A percentile compares a stretch with the other conserved stretches of the same genome.
Evolutionary conservation across 2,797 vertebrate genomes (phyloP).

Genomic region (Acridotheres tristis): DNA sequence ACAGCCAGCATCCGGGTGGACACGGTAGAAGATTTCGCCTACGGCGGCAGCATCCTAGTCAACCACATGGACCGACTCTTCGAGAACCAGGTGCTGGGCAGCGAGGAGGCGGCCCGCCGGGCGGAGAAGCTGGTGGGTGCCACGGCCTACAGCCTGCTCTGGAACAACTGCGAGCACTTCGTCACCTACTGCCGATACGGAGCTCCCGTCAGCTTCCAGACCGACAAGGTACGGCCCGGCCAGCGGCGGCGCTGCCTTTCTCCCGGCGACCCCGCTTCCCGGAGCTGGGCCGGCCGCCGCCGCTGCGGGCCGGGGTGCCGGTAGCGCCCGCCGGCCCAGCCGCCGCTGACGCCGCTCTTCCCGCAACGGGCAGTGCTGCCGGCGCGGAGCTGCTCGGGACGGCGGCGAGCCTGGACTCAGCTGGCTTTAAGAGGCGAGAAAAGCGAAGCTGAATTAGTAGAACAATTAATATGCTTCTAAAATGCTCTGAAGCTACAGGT

Average conservation of each 20-base stretch:
- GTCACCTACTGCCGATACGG: constrained; percentile 97
- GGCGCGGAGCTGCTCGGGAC: neutral
- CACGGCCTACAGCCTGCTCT: constrained; percentile 90
- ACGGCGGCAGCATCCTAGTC: constrained; percentile 87
- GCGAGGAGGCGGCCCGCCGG: constrained; percentile 87
- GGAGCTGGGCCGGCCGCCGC: neutral
- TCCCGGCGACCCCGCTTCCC: neutral
- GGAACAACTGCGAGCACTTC: constrained; percentile 99
- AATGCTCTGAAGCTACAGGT: neutral
- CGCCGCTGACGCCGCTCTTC: neutral
- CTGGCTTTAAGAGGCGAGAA: neutral
- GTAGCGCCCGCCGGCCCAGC: neutral
- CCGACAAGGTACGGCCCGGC: constrained; percentile 85
- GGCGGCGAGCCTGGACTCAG: neutral
- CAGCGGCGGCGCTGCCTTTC: neutral
- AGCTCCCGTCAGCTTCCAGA: constrained; percentile 90
- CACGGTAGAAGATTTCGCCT: constrained; percentile 90
- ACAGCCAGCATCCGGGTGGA: constrained; percentile 92
- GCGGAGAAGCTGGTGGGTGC: constrained; percentile 89
- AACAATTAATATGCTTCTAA: rapidly evolving
- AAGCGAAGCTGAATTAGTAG: neutral
- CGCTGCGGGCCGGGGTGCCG: neutral
- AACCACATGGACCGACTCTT: constrained; percentile 89
- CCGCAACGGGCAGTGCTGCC: neutral
- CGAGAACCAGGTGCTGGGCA: constrained; percentile 78